Percentiles rank a stretch among this genome's conserved stretches.
phyloP scores from a whole-genome alignment of 2,888 invertebrate species.

The Drosophila silvestris region DNA sequence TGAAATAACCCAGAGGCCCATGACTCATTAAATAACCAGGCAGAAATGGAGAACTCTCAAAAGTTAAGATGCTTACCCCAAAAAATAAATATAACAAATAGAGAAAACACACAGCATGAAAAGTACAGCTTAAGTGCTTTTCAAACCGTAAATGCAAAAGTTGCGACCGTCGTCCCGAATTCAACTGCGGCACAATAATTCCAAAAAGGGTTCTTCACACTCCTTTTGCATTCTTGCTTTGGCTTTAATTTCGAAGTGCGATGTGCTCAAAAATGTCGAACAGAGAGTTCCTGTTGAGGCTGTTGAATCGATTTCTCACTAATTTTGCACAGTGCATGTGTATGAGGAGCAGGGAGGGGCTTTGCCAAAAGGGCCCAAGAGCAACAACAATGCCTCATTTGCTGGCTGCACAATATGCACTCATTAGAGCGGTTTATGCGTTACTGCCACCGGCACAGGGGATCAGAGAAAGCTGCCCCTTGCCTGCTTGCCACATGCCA shows the following conservation, averaged over 20 bases:
- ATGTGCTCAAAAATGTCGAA: conserved; percentile 28
- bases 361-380: not conserved
- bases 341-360: not conserved
- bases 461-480: conserved; percentile 17
- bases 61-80: conserved; percentile 56
- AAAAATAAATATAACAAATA: not conserved
- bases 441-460: conserved; percentile 26
- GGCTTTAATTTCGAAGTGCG: conserved; percentile 28
- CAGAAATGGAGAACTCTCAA: conserved; percentile 2
- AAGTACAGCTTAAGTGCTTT: conserved; percentile 60
- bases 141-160: conserved; percentile 28
- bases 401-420: conserved; percentile 68
- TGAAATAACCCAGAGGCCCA: conserved; percentile 38
- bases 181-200: conserved; percentile 21
- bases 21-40: conserved; percentile 48
- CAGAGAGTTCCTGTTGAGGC: not conserved
- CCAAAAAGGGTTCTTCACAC: conserved; percentile 36
- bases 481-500: conserved; percentile 17
- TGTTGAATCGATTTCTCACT: conserved; percentile 50
- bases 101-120: conserved; percentile 27
- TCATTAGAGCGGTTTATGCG: conserved; percentile 67
- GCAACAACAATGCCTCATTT: conserved; percentile 58
- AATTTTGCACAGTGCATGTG: not conserved
- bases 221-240: conserved; percentile 1
- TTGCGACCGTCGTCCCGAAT: not conserved